Base-by-base conservation (phyloP, 92 coral and sea anemone species). In the Porites cylindrica region DNA sequence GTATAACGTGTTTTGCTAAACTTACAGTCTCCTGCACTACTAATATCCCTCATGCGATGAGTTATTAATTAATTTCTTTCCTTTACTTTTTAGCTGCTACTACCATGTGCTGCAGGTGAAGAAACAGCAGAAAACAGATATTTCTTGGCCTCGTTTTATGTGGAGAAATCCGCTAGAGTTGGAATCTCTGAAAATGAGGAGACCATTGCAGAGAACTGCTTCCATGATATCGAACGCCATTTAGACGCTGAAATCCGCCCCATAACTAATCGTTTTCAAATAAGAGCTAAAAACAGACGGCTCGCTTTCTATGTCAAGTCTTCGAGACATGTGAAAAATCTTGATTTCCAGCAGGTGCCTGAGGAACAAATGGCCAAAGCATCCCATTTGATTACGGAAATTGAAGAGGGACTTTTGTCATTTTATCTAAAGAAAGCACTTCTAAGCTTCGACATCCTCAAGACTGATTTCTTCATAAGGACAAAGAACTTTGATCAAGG, bases 101-200 rank as follows among this genome's bases (percentile, higher is more conserved):
- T 65, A 16, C 83, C 83, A 10, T 65, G 83, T 79, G 83, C 83
- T 19, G 74, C 83, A 1, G 83, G 83, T 5, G 83, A 79, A n/a
- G 83, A 79, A 64, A 79, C 83, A 43, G 83, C 83, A 79, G 74
- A 79, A 47, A 79, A 79, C 62, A 79, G 62, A 51, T 79, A 79
- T 51, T 79, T 79, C 83, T 2, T n/a, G 12, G 83, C 83, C 11
- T 14, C 83, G 50, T 79, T n/a, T 66, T 51, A 64, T 51, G 83
- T 54, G 12, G 83, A 79, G 47, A 79, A 79, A 79, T 50, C 83
- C 21, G 83, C 83, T 1, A 79, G 10, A 29, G 61, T 79, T 51
- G 83, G 73, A 19, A 65, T 79, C 5, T 64, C 62, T 8, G 63
- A 65, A 21, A 60, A 79, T 10, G 83, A 79, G 38, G 72, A 79